phyloP scores from a whole-genome alignment of 2,113 vertebrate genomes.

The Hypocryptadius cinnamomeus region DNA sequence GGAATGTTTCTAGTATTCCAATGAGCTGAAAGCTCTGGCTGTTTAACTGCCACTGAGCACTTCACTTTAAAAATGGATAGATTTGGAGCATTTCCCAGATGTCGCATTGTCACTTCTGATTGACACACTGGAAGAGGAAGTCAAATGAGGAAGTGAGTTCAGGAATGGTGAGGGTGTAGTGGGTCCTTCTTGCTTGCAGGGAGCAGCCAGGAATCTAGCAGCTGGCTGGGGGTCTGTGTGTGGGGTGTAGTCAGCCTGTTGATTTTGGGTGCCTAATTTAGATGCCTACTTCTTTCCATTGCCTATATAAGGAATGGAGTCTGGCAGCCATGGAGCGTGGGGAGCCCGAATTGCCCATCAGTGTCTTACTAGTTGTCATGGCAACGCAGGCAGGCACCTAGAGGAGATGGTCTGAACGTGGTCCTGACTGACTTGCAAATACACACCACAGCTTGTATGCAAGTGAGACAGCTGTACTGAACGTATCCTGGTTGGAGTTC shows the following conservation, averaged over 20 bases:
- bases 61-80: background rate
- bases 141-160: background rate
- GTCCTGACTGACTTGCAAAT: background rate
- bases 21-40: background rate
- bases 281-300: conserved; percentile 3
- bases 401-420: background rate
- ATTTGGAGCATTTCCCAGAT: conserved; percentile 37
- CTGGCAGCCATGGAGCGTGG: conserved; percentile 21
- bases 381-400: conserved; percentile 1
- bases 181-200: background rate
- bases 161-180: background rate
- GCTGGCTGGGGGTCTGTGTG: conserved; percentile 23
- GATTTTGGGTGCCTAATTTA: conserved; percentile 18
- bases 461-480: background rate
- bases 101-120: conserved; percentile 36
- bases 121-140: conserved; percentile 51
- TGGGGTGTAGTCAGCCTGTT: conserved; percentile 9
- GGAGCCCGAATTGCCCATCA: conserved; percentile 40
- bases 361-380: conserved; percentile 30
- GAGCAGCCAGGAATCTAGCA: conserved; percentile 1
- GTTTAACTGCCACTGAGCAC: background rate
- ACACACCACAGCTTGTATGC: background rate
- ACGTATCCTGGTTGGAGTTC: rapidly evolving
- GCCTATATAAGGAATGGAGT: conserved; percentile 49
- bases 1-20: background rate